These are phyloP conservation scores for Poeciliopsis infans DNA, from an alignment of 2,797 vertebrate species.

Conservation along the genomic window DNA sequence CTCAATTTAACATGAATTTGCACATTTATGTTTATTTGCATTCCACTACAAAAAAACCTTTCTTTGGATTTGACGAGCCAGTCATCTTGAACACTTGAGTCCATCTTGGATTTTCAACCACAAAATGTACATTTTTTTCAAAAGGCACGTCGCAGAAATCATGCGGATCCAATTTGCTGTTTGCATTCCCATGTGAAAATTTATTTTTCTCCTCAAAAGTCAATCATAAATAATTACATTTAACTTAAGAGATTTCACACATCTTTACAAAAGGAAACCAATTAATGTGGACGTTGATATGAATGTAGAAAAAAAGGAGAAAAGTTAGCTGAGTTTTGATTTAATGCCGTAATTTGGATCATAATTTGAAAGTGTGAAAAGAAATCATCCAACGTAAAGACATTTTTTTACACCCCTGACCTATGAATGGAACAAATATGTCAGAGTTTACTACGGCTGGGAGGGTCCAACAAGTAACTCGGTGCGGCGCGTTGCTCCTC, in stretches of 20 bases:
- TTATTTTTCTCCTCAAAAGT: too few species aligned
- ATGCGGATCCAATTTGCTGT: not conserved
- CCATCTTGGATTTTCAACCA: not conserved
- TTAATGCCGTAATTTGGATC: not conserved
- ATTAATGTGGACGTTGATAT: not conserved
- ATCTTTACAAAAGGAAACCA: not conserved
- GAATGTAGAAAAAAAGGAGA: not conserved
- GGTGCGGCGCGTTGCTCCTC: not conserved
- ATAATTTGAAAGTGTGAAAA: not conserved
- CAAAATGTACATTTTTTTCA: not conserved
- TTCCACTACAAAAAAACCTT: not conserved
- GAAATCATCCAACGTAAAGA: not conserved
- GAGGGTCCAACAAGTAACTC: slow-evolving; percentile 14
- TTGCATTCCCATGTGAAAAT: not conserved
- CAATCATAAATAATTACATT: not conserved
- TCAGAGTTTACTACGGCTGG: slow-evolving; percentile 10
- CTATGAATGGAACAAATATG: not conserved
- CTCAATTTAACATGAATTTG: not conserved
- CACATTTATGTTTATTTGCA: not conserved
- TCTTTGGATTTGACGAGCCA: not conserved
- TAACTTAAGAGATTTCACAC: not conserved
- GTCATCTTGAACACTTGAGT: not conserved
- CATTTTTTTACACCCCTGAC: not conserved
- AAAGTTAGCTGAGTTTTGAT: not conserved
- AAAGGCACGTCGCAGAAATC: not conserved